Base-by-base conservation (phyloP, 2,888 invertebrate species). In the Orthosia gothica region DNA sequence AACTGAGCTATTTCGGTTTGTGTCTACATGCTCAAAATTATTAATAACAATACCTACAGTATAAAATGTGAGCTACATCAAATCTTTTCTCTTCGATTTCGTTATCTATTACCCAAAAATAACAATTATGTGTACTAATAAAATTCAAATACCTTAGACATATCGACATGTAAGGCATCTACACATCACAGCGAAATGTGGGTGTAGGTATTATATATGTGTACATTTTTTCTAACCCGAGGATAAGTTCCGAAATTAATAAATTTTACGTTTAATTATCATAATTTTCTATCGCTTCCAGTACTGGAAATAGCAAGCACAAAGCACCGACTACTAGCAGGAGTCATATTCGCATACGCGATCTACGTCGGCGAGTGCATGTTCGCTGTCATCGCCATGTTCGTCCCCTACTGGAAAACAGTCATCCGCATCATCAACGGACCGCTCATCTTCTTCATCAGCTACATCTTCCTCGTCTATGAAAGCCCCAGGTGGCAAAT, bases 401-500 rank as follows among this genome's bases (percentile, higher is more conserved):
- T 92, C 11, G 90, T 93, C 5, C 92, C 93, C 0, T 91, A 94
- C 80, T 96, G 96, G 96, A 94, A 94, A 74, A 90, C 86, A 0
- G 84, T 96, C 4, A 83, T 94, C 32, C 83, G 90, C 49, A 92
- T 94, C n/a, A 93, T 94, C 54, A 93, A 94, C 79, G 91, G 90
- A 3, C 96, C 96, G 0, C 87, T 91, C 5, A 79, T 95, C 3
- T 65, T 95, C 50, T 93, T 93, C 74, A 68, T 95, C 12, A 77
- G 84, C 16, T 91, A 92, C 73, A 87, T 91, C 58, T 92, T 89
- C 69, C 32, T 95, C 2, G 55, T 95, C 13, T 88, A 89, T 58
- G 96, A 96, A 74, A 96, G 95, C 64, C 93, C 94, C 0, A 84
- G 96, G 77, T 96, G 96, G 96, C 93, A 92, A 70, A 91, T 96